Evolutionary conservation across 2,797 vertebrate species (phyloP).

Genomic region (Xenops minutus): DNA sequence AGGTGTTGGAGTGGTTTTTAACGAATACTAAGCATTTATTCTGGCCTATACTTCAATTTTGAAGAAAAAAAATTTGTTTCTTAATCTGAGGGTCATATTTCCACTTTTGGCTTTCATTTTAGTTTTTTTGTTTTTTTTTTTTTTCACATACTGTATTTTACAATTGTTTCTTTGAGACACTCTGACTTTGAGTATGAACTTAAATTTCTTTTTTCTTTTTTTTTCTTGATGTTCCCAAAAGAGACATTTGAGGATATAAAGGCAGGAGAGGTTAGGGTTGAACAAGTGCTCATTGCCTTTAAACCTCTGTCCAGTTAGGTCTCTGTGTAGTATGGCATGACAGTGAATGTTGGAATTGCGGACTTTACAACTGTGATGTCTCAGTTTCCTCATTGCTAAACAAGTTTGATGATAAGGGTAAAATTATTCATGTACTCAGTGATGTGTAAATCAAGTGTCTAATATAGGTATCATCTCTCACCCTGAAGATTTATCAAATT

Average conservation of each 20-base stretch:
- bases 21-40: not conserved
- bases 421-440: not conserved
- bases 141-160: not conserved
- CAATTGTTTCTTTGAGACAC: not conserved
- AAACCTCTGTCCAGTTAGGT: not conserved
- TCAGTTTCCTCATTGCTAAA: not conserved
- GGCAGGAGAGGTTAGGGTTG: not conserved
- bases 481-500: not conserved
- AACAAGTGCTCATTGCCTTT: not conserved
- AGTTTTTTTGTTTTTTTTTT: not conserved
- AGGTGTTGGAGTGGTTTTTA: not conserved
- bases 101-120: not conserved
- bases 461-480: not conserved
- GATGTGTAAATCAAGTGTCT: not conserved
- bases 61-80: not conserved
- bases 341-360: not conserved
- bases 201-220: not conserved
- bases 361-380: not conserved
- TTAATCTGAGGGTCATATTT: not conserved
- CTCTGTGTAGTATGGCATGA: not conserved
- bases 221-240: not conserved
- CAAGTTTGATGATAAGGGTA: not conserved
- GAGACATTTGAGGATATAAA: not conserved
- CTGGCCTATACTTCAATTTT: not conserved
- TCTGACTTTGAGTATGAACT: not conserved